Percentiles rank a stretch among this genome's conserved stretches.
Conservation (phyloP, 2,113 vertebrate species). For the Dasyornis broadbenti region DNA sequence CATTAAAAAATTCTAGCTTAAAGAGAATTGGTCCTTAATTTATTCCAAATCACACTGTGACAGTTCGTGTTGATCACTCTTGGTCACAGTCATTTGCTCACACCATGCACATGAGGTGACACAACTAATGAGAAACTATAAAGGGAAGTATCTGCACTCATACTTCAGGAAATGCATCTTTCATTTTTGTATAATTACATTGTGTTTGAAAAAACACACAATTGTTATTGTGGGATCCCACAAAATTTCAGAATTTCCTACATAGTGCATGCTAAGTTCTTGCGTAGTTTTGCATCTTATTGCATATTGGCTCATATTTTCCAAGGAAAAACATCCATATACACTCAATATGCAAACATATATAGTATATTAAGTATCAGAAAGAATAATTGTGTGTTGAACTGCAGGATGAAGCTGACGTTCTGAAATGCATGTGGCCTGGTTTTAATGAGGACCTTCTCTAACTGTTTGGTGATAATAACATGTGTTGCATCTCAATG, state of each 20-base stretch:
- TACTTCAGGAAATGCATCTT: not conserved
- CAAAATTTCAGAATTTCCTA: not conserved
- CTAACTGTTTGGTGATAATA: not conserved
- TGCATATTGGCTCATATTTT: not conserved
- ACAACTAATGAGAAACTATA: not conserved
- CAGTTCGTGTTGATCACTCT: not conserved
- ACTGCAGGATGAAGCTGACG: not conserved
- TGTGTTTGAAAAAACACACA: not conserved
- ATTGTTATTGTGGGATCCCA: not conserved
- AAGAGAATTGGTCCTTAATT: not conserved
- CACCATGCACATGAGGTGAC: rapidly evolving
- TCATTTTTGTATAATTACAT: not conserved
- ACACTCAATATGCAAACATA: not conserved
- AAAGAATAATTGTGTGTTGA: not conserved
- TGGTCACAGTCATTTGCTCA: not conserved
- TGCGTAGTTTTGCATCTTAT: not conserved
- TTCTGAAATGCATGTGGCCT: not conserved
- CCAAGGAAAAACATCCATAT: not conserved
- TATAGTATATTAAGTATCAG: not conserved
- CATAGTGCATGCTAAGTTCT: not conserved
- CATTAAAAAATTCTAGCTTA: not conserved
- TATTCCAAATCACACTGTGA: not conserved
- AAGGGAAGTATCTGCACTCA: not conserved
- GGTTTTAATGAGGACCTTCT: not conserved
- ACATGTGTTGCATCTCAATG: rapidly evolving